Conservation (phyloP, 2,113 vertebrate species). For the Stictonetta naevosa region DNA sequence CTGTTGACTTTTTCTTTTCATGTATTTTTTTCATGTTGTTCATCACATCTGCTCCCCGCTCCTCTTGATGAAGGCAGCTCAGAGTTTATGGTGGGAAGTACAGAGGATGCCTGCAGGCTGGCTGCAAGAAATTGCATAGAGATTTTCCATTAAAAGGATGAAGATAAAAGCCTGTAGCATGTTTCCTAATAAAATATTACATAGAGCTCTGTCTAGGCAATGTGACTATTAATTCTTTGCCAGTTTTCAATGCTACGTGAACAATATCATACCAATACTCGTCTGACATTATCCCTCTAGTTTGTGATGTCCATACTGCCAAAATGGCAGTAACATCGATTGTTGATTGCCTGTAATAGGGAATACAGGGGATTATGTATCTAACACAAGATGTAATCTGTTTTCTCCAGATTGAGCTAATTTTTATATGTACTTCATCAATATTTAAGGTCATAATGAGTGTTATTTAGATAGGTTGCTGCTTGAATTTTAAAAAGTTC, state of each 20-base stretch:
- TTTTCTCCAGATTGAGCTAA: neutral
- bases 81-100: neutral
- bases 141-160: neutral
- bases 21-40: neutral
- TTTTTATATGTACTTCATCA: neutral
- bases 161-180: neutral
- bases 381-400: too few relatives aligned
- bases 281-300: neutral
- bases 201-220: neutral
- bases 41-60: neutral
- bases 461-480: neutral
- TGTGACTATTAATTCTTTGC: neutral
- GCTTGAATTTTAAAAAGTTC: neutral
- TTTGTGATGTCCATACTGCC: neutral
- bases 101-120: neutral
- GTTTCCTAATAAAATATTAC: neutral
- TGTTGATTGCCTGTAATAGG: neutral
- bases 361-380: neutral
- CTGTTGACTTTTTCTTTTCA: neutral
- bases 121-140: neutral
- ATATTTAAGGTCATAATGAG: neutral
- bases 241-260: neutral
- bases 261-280: neutral
- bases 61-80: neutral
- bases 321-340: neutral